Evolutionary conservation across 1,140 invertebrate genomes (phyloP).

Genomic region (Drosophila watanabei): DNA sequence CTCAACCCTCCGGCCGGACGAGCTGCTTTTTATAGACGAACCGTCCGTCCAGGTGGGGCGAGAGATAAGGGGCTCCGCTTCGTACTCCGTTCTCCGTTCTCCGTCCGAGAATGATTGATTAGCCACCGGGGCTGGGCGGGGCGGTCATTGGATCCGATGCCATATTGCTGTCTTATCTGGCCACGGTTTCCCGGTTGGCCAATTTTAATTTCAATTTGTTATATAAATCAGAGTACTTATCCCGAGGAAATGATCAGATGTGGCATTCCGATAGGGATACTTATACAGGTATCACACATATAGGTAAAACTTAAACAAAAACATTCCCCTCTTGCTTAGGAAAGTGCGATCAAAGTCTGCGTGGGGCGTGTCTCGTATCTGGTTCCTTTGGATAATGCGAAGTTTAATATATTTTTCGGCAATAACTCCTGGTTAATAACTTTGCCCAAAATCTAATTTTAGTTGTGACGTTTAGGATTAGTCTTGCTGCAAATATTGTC

Average conservation of each 20-base stretch:
- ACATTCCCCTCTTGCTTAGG: conserved; percentile 3
- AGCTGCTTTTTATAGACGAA: conserved; percentile 75
- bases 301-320: conserved; percentile 11
- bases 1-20: conserved; percentile 27
- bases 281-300: conserved; percentile 20
- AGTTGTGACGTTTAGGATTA: not conserved
- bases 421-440: not conserved
- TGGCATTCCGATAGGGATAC: conserved; percentile 14
- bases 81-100: conserved; percentile 17
- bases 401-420: no score
- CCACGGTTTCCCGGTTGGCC: conserved; percentile 17
- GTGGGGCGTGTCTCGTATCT: not conserved
- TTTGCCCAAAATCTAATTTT: not conserved
- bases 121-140: conserved; percentile 6
- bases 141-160: conserved; percentile 17
- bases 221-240: conserved; percentile 37
- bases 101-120: conserved; percentile 37
- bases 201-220: conserved; percentile 50
- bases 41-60: conserved; percentile 10
- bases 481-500: not conserved
- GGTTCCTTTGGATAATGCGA: not conserved
- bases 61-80: conserved; percentile 49
- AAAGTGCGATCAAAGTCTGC: conserved; percentile 13
- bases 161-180: conserved; percentile 54
- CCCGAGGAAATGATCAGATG: conserved; percentile 31